phyloP scores from a whole-genome alignment of 1,140 invertebrate genomes.

The Euschistus heros region DNA sequence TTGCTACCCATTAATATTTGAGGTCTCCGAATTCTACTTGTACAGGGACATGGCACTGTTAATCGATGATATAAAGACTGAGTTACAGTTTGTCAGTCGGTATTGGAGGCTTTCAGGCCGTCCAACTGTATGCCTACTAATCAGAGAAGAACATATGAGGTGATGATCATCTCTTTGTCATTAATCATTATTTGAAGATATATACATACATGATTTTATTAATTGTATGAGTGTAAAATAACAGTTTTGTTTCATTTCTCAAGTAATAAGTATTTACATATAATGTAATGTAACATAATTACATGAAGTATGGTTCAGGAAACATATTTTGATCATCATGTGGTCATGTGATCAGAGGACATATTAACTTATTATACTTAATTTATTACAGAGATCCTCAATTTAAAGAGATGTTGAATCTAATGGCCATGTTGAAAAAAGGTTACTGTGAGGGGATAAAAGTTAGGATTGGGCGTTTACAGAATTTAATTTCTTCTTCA shows the following conservation, averaged over 20 bases:
- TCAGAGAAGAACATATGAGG: constrained; percentile 33
- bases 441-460: constrained; percentile 91
- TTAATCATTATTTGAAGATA: too few species aligned
- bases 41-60: constrained; percentile 95
- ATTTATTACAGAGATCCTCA: constrained; percentile 70
- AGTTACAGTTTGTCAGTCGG: constrained; percentile 87
- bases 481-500: constrained; percentile 89
- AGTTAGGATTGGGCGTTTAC: constrained; percentile 85
- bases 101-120: constrained; percentile 95
- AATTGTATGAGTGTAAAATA: too few species aligned
- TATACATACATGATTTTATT: too few species aligned
- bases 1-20: constrained; percentile 96
- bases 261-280: too few species aligned
- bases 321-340: too few species aligned
- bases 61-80: constrained; percentile 97
- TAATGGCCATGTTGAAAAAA: constrained; percentile 94
- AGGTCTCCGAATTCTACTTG: constrained; percentile 95
- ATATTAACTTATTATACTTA: too few species aligned
- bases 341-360: too few species aligned
- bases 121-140: constrained; percentile 89
- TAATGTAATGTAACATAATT: too few species aligned
- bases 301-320: too few species aligned
- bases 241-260: too few species aligned
- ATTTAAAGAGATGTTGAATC: constrained; percentile 91
- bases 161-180: constrained; percentile 9